Evolutionary conservation across 2,888 invertebrate species (phyloP).

Genomic region (Scotopteryx bipunctaria): DNA sequence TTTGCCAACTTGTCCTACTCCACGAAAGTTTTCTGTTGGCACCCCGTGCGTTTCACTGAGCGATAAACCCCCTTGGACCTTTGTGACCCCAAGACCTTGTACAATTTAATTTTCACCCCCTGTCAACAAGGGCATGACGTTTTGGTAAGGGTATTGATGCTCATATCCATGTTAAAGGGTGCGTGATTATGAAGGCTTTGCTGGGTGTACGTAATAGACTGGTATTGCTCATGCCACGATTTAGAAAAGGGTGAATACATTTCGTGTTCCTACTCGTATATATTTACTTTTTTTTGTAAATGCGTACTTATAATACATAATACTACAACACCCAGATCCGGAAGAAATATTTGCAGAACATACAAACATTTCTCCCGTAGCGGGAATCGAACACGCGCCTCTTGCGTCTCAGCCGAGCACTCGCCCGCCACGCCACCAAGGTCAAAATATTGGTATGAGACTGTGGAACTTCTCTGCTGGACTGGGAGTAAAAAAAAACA

Average conservation of each 20-base stretch:
- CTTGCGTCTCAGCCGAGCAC: no score
- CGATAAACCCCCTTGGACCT: conserved; percentile 19
- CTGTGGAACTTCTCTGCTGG: no score
- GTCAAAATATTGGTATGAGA: no score
- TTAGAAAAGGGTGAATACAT: not conserved
- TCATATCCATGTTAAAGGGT: conserved; percentile 25
- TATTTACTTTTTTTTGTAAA: no score
- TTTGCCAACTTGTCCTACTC: conserved; percentile 21
- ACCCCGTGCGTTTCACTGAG: conserved; percentile 19
- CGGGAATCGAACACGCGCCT: no score
- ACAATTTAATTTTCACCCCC: conserved; percentile 46
- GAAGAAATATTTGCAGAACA: no score
- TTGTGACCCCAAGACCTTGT: conserved; percentile 30
- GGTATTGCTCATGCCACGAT: not conserved
- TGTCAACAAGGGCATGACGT: conserved; percentile 42
- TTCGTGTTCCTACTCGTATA: no score
- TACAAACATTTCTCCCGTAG: no score
- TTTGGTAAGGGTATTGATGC: conserved; percentile 39
- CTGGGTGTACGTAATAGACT: conserved; percentile 3
- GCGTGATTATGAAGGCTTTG: conserved; percentile 10
- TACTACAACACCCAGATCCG: no score
- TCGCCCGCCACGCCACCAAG: no score
- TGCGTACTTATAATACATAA: no score
- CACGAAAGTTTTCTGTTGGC: conserved; percentile 10
- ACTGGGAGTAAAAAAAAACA: no score